These are phyloP conservation scores for Silurus meridionalis DNA, from an alignment of 2,113 vertebrate genomes.

Conservation along the genomic window DNA sequence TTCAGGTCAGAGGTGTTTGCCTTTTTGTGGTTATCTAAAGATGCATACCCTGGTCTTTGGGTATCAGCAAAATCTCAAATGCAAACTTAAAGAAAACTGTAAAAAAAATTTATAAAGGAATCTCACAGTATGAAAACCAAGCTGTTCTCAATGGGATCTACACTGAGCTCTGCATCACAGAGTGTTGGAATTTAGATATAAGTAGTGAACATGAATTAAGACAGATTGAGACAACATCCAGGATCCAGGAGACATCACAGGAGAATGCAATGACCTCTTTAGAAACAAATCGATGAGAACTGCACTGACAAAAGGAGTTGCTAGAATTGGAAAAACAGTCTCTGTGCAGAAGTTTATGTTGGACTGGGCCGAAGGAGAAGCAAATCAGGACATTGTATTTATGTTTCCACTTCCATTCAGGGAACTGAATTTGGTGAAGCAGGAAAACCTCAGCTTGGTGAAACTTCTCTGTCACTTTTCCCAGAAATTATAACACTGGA, in stretches of 20 bases:
- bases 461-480: not conserved
- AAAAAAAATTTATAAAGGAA: not conserved
- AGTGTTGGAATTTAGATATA: not conserved
- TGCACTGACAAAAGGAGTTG: not conserved
- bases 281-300: not conserved
- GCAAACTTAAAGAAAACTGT: not conserved
- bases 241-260: not conserved
- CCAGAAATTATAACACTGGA: not conserved
- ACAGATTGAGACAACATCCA: not conserved
- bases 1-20: not conserved
- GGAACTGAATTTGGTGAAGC: not conserved
- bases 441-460: not conserved
- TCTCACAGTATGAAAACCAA: not conserved
- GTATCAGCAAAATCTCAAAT: conserved; percentile 2
- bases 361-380: not conserved
- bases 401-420: not conserved
- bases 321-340: not conserved
- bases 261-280: not conserved
- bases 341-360: not conserved
- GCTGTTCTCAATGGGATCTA: not conserved
- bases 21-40: not conserved
- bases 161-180: too few species aligned
- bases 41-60: not conserved
- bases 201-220: not conserved
- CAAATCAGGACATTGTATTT: not conserved